These are phyloP conservation scores for Polypedilum vanderplanki DNA, from an alignment of 1,140 invertebrate species.

Conservation along the genomic window DNA sequence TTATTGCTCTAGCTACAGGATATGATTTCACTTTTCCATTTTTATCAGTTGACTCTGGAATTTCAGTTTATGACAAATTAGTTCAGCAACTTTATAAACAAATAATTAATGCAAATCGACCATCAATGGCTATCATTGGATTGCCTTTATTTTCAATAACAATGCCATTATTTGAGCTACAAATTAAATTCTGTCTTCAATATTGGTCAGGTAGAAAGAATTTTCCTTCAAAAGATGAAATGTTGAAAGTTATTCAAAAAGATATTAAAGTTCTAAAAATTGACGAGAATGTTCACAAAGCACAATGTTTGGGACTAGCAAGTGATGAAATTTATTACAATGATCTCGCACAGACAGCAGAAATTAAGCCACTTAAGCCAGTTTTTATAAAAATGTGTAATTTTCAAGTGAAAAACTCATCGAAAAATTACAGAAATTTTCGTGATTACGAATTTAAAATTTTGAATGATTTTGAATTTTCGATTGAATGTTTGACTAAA, in stretches of 20 bases:
- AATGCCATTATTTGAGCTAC: constrained; percentile 57
- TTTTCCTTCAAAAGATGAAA: constrained; percentile 43
- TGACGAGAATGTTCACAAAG: constrained; percentile 53
- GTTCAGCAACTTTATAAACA: constrained; percentile 58
- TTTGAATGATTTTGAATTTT: too few relatives aligned
- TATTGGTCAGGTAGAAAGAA: background rate
- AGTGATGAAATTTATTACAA: constrained; percentile 51
- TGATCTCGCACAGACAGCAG: constrained; percentile 50
- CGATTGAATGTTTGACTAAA: too few relatives aligned
- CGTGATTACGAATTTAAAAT: too few relatives aligned
- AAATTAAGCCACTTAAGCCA: constrained; percentile 46
- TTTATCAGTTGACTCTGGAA: constrained; percentile 29
- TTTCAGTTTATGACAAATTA: constrained; percentile 46
- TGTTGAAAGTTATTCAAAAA: constrained; percentile 51
- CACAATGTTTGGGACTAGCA: constrained; percentile 54
- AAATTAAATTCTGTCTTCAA: constrained; percentile 44
- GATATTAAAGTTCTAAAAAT: constrained; percentile 49
- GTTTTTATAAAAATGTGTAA: constrained; percentile 36
- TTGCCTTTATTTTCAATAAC: constrained; percentile 50
- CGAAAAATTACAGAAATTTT: too few relatives aligned
- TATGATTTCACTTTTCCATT: constrained; percentile 43
- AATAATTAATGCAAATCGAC: constrained; percentile 52
- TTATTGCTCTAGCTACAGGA: constrained; percentile 43
- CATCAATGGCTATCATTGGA: constrained; percentile 56
- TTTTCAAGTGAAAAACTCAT: too few relatives aligned